Percentiles rank a stretch among this genome's conserved stretches.
These are phyloP conservation scores for Venustaconcha ellipsiformis DNA, from an alignment of 1,140 invertebrate species.

Conservation along the genomic window DNA sequence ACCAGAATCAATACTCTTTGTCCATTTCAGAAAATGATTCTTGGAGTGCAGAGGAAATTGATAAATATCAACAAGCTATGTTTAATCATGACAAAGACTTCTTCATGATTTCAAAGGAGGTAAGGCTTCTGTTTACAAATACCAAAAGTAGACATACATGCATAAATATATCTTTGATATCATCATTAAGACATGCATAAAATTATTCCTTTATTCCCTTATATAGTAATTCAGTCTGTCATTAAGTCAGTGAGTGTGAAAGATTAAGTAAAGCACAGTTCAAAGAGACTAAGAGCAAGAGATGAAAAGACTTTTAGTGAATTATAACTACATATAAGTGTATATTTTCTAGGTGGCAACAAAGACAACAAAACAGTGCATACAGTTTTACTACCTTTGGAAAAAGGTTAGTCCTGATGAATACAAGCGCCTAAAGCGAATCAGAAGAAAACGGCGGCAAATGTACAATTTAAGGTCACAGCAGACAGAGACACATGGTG, in stretches of 20 bases:
- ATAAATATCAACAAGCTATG: slow-evolving; percentile 88
- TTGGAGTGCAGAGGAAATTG: slow-evolving; percentile 90
- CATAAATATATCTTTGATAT: too few species aligned
- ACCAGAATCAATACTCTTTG: too few species aligned
- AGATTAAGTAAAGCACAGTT: neutral
- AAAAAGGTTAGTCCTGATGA: slow-evolving; percentile 88
- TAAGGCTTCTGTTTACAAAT: slow-evolving; percentile 66
- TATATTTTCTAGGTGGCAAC: slow-evolving; percentile 77
- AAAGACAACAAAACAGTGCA: slow-evolving; percentile 92
- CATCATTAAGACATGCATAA: too few species aligned
- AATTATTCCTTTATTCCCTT: neutral
- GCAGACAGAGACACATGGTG: slow-evolving; percentile 5
- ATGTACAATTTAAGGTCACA: slow-evolving; percentile 67
- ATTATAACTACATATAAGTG: neutral
- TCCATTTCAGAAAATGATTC: slow-evolving; percentile 75
- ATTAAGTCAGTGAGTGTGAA: neutral
- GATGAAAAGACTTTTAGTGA: neutral
- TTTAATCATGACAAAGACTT: slow-evolving; percentile 96
- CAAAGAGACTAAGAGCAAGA: neutral
- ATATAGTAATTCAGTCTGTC: neutral
- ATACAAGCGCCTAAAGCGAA: slow-evolving; percentile 76
- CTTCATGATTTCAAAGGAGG: slow-evolving; percentile 85
- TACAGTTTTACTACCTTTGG: slow-evolving; percentile 99
- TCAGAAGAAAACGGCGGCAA: slow-evolving; percentile 69
- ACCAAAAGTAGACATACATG: too few species aligned